Conservation (phyloP, 2,888 invertebrate genomes). For the Clusia tigrina region DNA sequence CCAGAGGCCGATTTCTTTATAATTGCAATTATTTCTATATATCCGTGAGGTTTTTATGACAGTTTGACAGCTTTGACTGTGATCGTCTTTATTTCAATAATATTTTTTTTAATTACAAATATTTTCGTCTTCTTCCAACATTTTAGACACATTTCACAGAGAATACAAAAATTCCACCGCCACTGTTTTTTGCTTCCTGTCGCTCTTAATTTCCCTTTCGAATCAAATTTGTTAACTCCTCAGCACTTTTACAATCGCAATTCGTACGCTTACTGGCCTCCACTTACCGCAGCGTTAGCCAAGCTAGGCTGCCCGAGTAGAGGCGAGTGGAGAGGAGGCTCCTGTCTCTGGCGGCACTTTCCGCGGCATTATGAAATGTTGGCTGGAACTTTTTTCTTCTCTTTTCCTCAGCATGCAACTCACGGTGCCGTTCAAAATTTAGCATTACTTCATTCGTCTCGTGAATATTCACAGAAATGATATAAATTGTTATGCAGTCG, state of each 20-base stretch:
- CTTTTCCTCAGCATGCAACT: not conserved
- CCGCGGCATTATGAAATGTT: conserved; percentile 23
- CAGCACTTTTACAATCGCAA: conserved; percentile 18
- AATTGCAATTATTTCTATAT: too few species aligned
- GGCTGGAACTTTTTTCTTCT: conserved; percentile 15
- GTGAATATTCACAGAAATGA: conserved; percentile 21
- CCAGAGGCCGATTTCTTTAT: too few species aligned
- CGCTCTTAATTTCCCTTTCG: conserved; percentile 32
- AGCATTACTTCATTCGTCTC: conserved; percentile 6
- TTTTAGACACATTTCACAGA: too few species aligned
- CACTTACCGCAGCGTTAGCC: not conserved
- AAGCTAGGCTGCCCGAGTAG: not conserved
- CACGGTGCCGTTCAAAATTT: not conserved
- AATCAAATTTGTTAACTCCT: conserved; percentile 23
- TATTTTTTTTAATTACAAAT: too few species aligned
- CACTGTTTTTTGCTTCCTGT: conserved; percentile 17
- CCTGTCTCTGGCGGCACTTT: too few species aligned
- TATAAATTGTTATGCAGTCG: conserved; percentile 32
- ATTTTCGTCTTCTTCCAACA: too few species aligned
- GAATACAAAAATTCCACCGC: not conserved
- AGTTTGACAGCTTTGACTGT: too few species aligned
- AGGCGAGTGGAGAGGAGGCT: not conserved
- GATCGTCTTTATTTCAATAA: too few species aligned
- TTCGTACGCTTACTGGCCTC: conserved; percentile 22
- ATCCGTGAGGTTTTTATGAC: too few species aligned